Evolutionary conservation across 2,113 vertebrate genomes (phyloP), one percentile per base, ranked within the genome.

Genomic region (Sminthopsis crassicaudata): DNA sequence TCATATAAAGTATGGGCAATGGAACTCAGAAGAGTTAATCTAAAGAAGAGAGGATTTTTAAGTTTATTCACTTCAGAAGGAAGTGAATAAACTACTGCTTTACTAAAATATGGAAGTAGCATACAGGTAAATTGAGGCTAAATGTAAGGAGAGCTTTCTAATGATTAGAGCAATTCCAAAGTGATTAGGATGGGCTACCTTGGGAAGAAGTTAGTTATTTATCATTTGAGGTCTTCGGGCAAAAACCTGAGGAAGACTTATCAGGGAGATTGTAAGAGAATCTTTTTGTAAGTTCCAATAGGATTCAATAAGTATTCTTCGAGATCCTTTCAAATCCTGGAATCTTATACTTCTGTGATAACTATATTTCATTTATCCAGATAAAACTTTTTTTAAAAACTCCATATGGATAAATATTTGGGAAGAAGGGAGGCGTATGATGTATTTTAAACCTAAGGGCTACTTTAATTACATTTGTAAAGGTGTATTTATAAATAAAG

Each of bases 301-400:
- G 67, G 19, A 22, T 42, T 84, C 67, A 84, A 42, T 84, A 42
- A 84, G 16, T 36, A 67, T 5, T 84, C 36, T 42, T 84, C 2
- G n/a, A 42, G 36, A 19, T 84, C 2, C 19, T 7, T 84, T 84
- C 19, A 84, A 42, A 84, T 84, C 6, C n/a, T 42, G 16, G 42
- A 84, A 42, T 84, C n/a, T 84, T 42, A 22, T 42, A 19, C 19
- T 76, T 42, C 67, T 42, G 16, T 42, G 19, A 84, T 84, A 19
- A 42, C 0, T 89, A 0, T 30, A 52, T 92, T 94, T 92, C n/a
- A 92, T 76, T 84, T 52, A 90, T 50, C 51, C 48, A 91, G 76
- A 95, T 12, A 92, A 92, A 96, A 54, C 23, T 36, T 48, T 94
- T 90, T 90, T 53, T 90, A 50, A 76, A 93, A 84, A 36, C n/a